Evolutionary conservation across 2,113 vertebrate genomes (phyloP), one percentile per base, ranked within the genome.

Genomic region (Cisticola juncidis): DNA sequence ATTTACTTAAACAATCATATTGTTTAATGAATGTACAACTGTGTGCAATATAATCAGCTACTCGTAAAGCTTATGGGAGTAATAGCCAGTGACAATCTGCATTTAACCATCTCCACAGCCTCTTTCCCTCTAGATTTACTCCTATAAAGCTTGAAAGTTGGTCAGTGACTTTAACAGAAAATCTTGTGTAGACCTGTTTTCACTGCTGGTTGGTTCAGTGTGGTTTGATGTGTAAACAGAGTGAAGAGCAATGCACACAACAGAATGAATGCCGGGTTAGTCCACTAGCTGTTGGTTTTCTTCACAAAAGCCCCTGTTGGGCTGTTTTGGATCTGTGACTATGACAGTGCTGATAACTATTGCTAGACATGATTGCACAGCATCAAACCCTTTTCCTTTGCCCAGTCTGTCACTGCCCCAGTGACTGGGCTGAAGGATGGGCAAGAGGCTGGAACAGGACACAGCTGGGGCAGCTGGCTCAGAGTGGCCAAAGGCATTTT

Each of bases 1-100:
- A 96, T 79, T 96, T 87, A 79, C 66, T 93, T 26, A 48, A 90
- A 68, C 56, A 91, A 65, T 87, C 77, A 26, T 14, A 89, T 87
- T 93, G 66, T 95, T 97, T 87, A 86, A 92, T 25, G 15, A 86
- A 87, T 14, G 33, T 72, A 81, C 44, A 77, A 64, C 29, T 45
- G 26, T 76, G 42, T 85, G 58, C 40, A 74, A 85, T 51, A 86
- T n/a, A 93, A 88, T 82, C 68, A 82, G 7, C 70, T 86, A 47
- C 26, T 74, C 9, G 0, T 40, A 64, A 92, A 80, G 7, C 54
- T 91, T 54, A 15, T 22, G 54, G 70, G 26, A 54, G 62, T 77
- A 92, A 83, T 36, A 88, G 29, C 21, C 44, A 64, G 12, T 53
- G 74, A 47, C 9, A 61, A 73, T 71, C 21, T 56, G 15, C 8